Conservation (phyloP, 2,113 vertebrate species). For the Pelvicachromis taeniatus region DNA sequence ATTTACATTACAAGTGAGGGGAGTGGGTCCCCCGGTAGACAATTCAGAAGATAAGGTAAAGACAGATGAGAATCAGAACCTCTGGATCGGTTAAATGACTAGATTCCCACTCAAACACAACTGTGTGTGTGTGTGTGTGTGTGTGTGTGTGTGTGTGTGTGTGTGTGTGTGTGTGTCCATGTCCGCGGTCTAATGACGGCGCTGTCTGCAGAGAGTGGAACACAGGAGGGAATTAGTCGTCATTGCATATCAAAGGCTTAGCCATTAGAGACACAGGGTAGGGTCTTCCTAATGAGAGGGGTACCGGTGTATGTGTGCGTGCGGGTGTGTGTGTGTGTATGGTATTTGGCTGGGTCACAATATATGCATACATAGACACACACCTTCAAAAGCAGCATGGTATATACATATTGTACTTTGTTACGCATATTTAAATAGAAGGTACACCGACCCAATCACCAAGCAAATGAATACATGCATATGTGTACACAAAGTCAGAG, state of each 20-base stretch:
- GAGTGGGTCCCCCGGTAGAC: slow-evolving; percentile 56
- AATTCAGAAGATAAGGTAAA: slow-evolving; percentile 56
- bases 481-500: slow-evolving; percentile 36
- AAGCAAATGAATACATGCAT: background rate
- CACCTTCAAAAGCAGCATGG: slow-evolving; percentile 13
- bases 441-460: background rate
- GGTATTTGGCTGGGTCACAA: slow-evolving; percentile 34
- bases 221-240: slow-evolving; percentile 73
- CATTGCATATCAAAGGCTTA: slow-evolving; percentile 77
- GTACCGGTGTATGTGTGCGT: slow-evolving; percentile 23
- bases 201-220: slow-evolving; percentile 62
- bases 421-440: background rate
- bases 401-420: background rate
- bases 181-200: slow-evolving; percentile 55
- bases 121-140: background rate
- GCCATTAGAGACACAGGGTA: slow-evolving; percentile 58
- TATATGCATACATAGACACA: background rate
- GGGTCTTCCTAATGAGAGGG: slow-evolving; percentile 68
- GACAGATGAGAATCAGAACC: slow-evolving; percentile 59
- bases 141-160: too few relatives aligned
- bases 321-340: background rate
- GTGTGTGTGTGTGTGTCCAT: slow-evolving; percentile 29
- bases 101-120: slow-evolving; percentile 36
- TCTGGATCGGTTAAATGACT: slow-evolving; percentile 68
- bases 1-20: slow-evolving; percentile 71